Evolutionary conservation across 2,888 invertebrate species (phyloP), one percentile per base, ranked within the genome.

Genomic region (Allygus modestus): DNA sequence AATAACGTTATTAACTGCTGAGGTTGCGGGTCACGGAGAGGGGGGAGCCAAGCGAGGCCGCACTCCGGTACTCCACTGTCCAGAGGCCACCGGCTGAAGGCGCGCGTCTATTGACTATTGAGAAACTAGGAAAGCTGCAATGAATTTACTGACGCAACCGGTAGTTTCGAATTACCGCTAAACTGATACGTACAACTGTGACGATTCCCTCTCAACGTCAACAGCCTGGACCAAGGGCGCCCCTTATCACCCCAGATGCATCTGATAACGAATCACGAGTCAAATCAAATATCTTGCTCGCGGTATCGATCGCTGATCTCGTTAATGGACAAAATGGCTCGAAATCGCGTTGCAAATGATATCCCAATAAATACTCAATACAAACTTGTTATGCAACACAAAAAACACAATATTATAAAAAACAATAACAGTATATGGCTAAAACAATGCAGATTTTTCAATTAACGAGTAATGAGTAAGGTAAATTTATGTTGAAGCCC

Each of bases 151-250:
- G 58, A 58, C 58, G 58, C 23, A 58, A 58, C 58, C 23, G 51
- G 51, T 17, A 46, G 46, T 1, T 46, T 37, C 9, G 37, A 37
- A 37, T 37, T 37, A 37, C 37, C 9, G 37, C 37, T 9, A 7
- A 4, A 46, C 9, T 12, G 12, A 15, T 46, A 46, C 46, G 46
- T 17, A 46, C 1, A 46, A 46, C 54, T 2, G 31, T 31, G 65
- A 65, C 31, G 65, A 65, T 4, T 65, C 20, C 9, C 1, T 1
- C 12, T 11, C 26, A 54, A 31, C 65, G 65, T 65, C 65, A 65
- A 65, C 26, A 65, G 17, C 65, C 65, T 28, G 31, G 65, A 65
- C 65, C 65, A 65, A 65, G 65, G 65, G 31, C 65, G 15, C 31
- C 12, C 17, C 31, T 31, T 28, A 65, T 65, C 65, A 58, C 12